Evolutionary conservation across 2,888 invertebrate species (phyloP), one percentile per base, ranked within the genome.

Genomic region (Cryptocephalus moraei): DNA sequence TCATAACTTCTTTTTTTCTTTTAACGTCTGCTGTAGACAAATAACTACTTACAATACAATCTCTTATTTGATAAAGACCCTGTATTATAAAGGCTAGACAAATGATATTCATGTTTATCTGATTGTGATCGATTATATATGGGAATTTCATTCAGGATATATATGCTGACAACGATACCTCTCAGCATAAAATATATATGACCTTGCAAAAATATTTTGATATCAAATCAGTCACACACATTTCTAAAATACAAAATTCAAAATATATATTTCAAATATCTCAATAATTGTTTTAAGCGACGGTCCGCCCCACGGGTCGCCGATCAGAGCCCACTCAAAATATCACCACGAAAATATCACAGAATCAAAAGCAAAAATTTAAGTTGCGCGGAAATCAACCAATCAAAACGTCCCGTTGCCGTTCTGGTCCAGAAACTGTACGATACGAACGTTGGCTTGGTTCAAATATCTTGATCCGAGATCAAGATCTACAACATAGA

Each of bases 21-120:
- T 59, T 57, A 54, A 54, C 46, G 56, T 60, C 56, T 56, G 56
- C 57, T 49, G 44, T 57, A 62, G 61, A 62, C 61, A 62, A 58
- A 56, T 59, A 60, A 61, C 61, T 64, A 64, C 60, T 64, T 63
- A 65, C 60, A 57, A 58, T 64, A 67, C 62, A 65, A 61, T 63
- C 58, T 66, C 64, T 64, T 65, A 73, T 64, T 62, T 66, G 66
- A 67, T 67, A 64, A 68, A 65, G 69, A 70, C 71, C 71, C 70
- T 70, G 70, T 71, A 56, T 69, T 71, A 65, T 66, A 66, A 70
- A 71, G 70, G 71, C 70, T 70, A 62, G 66, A 65, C 49, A 67
- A 67, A 68, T 62, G 65, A 68, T 68, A 65, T 62, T 36, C 61
- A 62, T 63, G 56, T 62, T 64, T 62, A 62, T 62, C 63, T 67